A percentile compares a stretch with the other conserved stretches of the same genome.
phyloP scores from a whole-genome alignment of 2,888 invertebrate genomes.

The Junonia oenone region DNA sequence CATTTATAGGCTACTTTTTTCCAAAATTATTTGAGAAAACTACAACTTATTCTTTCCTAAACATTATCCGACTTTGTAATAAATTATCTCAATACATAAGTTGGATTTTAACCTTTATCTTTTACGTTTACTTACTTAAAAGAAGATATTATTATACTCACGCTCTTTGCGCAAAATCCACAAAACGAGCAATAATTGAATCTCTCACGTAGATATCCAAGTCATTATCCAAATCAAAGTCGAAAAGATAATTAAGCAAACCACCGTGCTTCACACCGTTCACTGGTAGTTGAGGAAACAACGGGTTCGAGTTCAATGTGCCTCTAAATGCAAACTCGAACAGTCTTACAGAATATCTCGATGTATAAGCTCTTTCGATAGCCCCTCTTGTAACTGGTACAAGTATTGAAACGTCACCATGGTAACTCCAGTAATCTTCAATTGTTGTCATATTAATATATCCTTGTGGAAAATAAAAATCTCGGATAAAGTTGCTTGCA shows the following conservation, averaged over 20 bases:
- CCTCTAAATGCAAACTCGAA: constrained; percentile 58
- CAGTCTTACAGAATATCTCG: constrained; percentile 46
- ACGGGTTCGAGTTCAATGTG: constrained; percentile 44
- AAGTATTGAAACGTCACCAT: constrained; percentile 56
- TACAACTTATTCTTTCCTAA: too few relatives aligned
- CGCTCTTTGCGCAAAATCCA: constrained; percentile 53
- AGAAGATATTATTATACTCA: too few relatives aligned
- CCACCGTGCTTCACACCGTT: constrained; percentile 57
- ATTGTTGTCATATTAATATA: constrained; percentile 32
- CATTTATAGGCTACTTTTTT: too few relatives aligned
- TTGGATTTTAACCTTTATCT: too few relatives aligned
- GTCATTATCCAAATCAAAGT: constrained; percentile 42
- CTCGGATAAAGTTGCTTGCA: not conserved
- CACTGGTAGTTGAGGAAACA: constrained; percentile 45
- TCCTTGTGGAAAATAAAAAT: not conserved
- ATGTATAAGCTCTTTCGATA: constrained; percentile 49
- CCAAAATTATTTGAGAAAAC: too few relatives aligned
- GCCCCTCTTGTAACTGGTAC: constrained; percentile 53
- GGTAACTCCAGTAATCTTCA: constrained; percentile 48
- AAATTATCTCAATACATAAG: too few relatives aligned
- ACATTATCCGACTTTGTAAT: too few relatives aligned
- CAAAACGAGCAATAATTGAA: constrained; percentile 43
- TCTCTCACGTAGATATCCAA: constrained; percentile 39
- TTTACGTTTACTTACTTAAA: too few relatives aligned
- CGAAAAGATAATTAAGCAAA: constrained; percentile 56